Evolutionary conservation across 2,797 vertebrate species (phyloP), one percentile per base, ranked within the genome.

Genomic region (Vireo griseus): DNA sequence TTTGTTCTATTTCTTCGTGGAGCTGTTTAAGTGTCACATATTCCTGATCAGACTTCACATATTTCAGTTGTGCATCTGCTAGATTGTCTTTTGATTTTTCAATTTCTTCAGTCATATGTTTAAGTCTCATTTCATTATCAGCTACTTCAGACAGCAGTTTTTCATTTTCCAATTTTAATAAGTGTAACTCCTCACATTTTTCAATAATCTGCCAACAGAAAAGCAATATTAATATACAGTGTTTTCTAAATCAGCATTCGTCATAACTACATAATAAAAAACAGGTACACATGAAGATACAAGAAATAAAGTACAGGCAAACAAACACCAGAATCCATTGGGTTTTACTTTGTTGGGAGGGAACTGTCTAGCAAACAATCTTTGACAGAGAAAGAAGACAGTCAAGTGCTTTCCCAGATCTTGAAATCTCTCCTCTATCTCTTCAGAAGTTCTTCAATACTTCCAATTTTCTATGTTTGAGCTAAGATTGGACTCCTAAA

Each of bases 81-180:
- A 97, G 78, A 39, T 77, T 68, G 1, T 88, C 95, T 96, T 94
- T 95, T 92, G 95, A 94, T 57, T 82, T 90, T 92, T 61, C 73
- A 72, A 96, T 94, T 81, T 97, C 95, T 63, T 97, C 96, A 48
- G 87, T 83, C 87, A 98, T 96, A 67, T 90, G 71, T 88, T 97
- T 96, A 71, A 98, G 50, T 75, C 81, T 96, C 31, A 51, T 87
- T 52, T 98, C 97, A 42, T 92, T 95, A 62, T 96, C 86, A 91
- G 91, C 59, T 65, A 96, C 78, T 95, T 96, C 93, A 51, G 97
- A 97, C 35, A 95, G 74, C 31, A 98, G 86, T 10, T 91, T 95
- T 37, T 97, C 96, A 92, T 84, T 97, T 91, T 98, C 97, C 47
- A 82, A 21, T 68, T 93, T 95, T 66, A 98, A 13, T 47, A 92